Evolutionary conservation across 2,888 invertebrate species (phyloP), one percentile per base, ranked within the genome.

Genomic region (Camponotus fellah): DNA sequence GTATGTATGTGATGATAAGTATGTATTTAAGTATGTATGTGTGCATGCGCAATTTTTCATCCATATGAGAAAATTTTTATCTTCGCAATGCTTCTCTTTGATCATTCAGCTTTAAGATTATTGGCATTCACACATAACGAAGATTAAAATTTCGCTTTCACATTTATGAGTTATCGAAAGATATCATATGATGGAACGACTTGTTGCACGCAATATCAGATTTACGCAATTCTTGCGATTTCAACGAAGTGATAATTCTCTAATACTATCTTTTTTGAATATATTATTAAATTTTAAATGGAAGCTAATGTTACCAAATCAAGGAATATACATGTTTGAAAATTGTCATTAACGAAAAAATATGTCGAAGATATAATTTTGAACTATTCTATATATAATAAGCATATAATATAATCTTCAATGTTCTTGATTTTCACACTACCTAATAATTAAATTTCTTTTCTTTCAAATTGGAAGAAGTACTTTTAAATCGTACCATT

Each of bases 51-150:
- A 87, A 82, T 84, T 86, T 85, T 69, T 72, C 40, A 49, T 43
- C 76, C 82, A 83, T 85, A 81, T 79, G 26, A 26, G 26, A 26
- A 26, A 26, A 2, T 37, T 37, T 6, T 37, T 37, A 37, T 37
- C 40, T 37, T 40, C 26, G 49, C 26, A 49, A 46, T 79, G 68
- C 60, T 75, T 69, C 58, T 72, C 64, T 88, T 85, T 82, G 83
- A 86, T 6, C 85, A 81, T 86, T 71, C 81, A 64, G 80, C 46
- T 75, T 69, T 64, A 69, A 86, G 82, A 85, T 85, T 53, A 64
- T 49, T 49, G 49, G 17, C 17, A 5, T 49, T 49, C 1, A 49
- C 14, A 49, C 6, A 49, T 66, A 74, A 66, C 64, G 14, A 49
- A 58, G 34, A 32, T 17, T 34, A 26, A 71, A 72, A 66, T 75